Base-by-base conservation (phyloP, 2,113 vertebrate genomes). In the Urocitellus parryii region DNA sequence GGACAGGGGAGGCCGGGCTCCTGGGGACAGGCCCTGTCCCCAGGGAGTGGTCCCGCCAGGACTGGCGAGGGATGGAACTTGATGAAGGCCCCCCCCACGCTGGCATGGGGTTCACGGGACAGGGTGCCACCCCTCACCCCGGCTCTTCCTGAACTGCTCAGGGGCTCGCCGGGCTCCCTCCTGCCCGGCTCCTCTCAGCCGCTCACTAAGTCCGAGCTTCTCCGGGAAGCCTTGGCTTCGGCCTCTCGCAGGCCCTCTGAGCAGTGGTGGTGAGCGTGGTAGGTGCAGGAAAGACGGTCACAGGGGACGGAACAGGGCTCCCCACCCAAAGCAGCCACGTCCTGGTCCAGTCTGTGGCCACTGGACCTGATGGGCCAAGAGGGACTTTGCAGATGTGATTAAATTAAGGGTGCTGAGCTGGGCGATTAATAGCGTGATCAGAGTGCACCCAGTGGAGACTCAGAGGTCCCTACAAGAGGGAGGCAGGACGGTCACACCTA, bases 141-240 rank as follows among this genome's bases (percentile, higher is more conserved):
- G 18, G 65, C 25, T 16, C 29, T 42, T 39, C 14, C 58, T 1
- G 61, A 24, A n/a, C 53, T 86, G 42, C 29, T 80, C 53, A 1
- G 0, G 22, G 42, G 78, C 29, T 58, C 1, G 9, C 8, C 0
- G 14, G 14, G 53, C 20, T 48, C 42, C 39, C 39, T 25, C 42
- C 63, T 39, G 32, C 3, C 3, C 0, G 3, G 17, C 42, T 70
- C 8, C 67, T 48, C 1, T 0, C 0, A 1, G 34, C n/a, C 25
- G 67, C 45, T 58, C 18, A 6, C n/a, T 9, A 72, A 27, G 29
- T 32, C 48, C 51, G 0, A 8, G 29, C 70, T 22, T 72, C 16
- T 18, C 14, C 3, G 17, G 18, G 70, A 37, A 18, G 1, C n/a
- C 72, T 20, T 68, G 61, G 85, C 42, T 45, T 45, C 42, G 1